Evolutionary conservation across 30 jellyfish, hydroid and myxozoan genomes (phyloP), one percentile per base, ranked within the genome.

Genomic region (Catostylus mosaicus): DNA sequence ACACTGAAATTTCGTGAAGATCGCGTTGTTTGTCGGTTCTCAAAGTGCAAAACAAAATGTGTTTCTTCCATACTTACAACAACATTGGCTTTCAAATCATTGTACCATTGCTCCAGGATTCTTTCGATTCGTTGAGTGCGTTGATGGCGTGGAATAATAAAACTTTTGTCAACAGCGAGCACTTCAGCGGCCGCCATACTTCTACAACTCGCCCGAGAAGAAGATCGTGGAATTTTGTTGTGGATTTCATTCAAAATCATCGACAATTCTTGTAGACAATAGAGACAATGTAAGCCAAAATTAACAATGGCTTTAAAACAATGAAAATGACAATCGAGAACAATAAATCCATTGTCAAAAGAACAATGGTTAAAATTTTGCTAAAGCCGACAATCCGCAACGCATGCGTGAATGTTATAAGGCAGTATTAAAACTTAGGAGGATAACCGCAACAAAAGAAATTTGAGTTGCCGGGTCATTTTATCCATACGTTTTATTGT

Each of bases 171-270:
- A 29, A 82, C 66, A 3, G 34, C 40, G 63, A 82, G 30, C 1
- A 82, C 80, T 22, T 82, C 92, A 35, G 79, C 37, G 31, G 92
- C 92, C 92, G 92, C 92, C 92, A 82, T 82, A 37, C 92, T 66
- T 77, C 31, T 31, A 27, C 60, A 5, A 7, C 36, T 29, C 31
- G 67, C 62, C 59, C 80, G 65, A 33, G 34, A 40, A 57, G 88
- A 75, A 77, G 88, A 77, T 31, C 72, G 23, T 47, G 38, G 67
- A 35, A 46, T 59, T 51, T 46, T 62, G 76, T 40, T 54, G 50
- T 59, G 76, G 67, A 77, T 59, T 77, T 57, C 38, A 65, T 30
- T 78, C 82, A 78, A 65, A 78, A 62, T 78, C 37, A 31, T 62
- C 11, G 24, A 63, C 82, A 78, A 16, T 45, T 22, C 24, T 19